Evolutionary conservation across 2,113 vertebrate species (phyloP).

Genomic region (Sciurus niger): DNA sequence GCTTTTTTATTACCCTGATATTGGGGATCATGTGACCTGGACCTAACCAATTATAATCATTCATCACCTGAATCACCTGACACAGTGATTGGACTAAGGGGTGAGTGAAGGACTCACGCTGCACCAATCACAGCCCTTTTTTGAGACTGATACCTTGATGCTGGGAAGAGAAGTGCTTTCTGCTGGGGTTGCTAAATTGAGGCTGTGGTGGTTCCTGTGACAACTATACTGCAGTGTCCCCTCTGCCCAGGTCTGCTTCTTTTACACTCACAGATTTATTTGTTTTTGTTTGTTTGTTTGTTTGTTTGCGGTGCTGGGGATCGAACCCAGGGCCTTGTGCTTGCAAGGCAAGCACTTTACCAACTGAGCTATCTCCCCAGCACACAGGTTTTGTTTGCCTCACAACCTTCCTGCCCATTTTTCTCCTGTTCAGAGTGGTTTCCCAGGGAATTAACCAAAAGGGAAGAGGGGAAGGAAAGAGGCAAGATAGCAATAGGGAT

Average conservation of each 20-base stretch:
- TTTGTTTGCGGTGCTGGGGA: too few relatives aligned
- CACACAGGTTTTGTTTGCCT: not conserved
- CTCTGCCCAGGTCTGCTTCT: not conserved
- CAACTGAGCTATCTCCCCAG: too few relatives aligned
- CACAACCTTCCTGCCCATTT: not conserved
- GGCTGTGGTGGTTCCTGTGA: too few relatives aligned
- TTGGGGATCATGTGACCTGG: not conserved
- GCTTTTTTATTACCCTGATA: not conserved
- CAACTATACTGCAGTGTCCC: rapidly evolving
- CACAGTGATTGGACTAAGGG: not conserved
- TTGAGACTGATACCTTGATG: not conserved
- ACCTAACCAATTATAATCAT: not conserved
- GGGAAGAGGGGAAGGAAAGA: too few relatives aligned
- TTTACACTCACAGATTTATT: not conserved
- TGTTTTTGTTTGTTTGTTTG: too few relatives aligned
- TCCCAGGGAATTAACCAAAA: not conserved
- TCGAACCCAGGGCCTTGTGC: too few relatives aligned
- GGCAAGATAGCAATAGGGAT: not conserved
- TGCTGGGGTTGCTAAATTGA: not conserved
- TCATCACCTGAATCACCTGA: not conserved
- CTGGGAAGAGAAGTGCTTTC: not conserved
- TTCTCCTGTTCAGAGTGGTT: not conserved
- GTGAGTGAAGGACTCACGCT: not conserved
- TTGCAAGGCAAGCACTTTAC: too few relatives aligned
- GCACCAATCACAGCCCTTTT: not conserved